A percentile compares a stretch with the other conserved stretches of the same genome.
Evolutionary conservation across 2,888 invertebrate genomes (phyloP).

Genomic region (Meta bourneti): DNA sequence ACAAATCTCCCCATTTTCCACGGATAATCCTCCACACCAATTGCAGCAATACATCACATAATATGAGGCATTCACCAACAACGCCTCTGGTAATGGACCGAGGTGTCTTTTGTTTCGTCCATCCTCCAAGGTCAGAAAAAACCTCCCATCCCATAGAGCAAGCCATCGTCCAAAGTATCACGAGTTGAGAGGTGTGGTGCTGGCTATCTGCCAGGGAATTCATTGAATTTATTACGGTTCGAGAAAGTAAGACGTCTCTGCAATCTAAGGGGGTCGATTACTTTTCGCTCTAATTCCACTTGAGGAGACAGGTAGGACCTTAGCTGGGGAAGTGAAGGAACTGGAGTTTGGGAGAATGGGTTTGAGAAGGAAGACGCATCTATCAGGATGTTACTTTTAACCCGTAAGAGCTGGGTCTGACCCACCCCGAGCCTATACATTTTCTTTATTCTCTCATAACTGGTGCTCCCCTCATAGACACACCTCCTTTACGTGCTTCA

Average conservation of each 20-base stretch:
- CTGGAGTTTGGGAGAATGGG: neutral
- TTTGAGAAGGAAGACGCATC: too few relatives aligned
- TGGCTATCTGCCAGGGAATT: constrained; percentile 15
- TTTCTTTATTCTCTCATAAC: too few relatives aligned
- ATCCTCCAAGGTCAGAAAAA: neutral
- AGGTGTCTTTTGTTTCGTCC: neutral
- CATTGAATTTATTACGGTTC: constrained; percentile 26
- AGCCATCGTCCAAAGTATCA: neutral
- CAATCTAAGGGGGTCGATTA: constrained; percentile 6
- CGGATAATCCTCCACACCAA: neutral
- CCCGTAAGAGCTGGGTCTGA: too few relatives aligned
- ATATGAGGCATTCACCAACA: neutral
- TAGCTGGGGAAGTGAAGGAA: neutral
- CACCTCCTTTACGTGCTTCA: too few relatives aligned
- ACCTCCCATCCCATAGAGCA: neutral
- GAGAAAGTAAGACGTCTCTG: constrained; percentile 2
- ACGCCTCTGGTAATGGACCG: neutral
- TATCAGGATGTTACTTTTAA: too few relatives aligned
- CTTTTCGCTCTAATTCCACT: constrained; percentile 15
- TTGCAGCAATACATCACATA: neutral
- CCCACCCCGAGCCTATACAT: too few relatives aligned
- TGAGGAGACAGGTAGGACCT: constrained; percentile 16
- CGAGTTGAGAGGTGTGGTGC: neutral
- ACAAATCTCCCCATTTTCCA: neutral
- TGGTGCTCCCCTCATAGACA: too few relatives aligned